A percentile compares a stretch with the other conserved stretches of the same genome.
phyloP scores from a whole-genome alignment of 2,113 vertebrate genomes.

The Monopterus albus region DNA sequence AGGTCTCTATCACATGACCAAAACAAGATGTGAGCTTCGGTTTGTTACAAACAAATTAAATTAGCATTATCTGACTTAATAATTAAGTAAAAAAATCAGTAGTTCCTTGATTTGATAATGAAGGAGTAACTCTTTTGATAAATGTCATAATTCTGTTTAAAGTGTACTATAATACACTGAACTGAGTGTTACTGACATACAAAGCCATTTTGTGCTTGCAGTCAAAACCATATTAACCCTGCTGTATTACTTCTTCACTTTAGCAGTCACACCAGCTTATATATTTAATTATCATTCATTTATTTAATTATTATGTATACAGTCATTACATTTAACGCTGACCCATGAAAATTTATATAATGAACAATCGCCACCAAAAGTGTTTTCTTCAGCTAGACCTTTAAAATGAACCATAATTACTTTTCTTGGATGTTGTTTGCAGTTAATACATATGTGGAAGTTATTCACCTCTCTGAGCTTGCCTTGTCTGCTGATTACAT shows the following conservation, averaged over 20 bases:
- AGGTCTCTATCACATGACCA: background rate
- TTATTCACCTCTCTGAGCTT: conserved; percentile 19
- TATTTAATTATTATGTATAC: too few species aligned
- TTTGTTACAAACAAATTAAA: background rate
- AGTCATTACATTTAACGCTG: too few species aligned
- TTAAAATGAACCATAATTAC: conserved; percentile 44
- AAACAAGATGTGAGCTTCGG: background rate
- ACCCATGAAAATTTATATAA: too few species aligned
- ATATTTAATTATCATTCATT: too few species aligned
- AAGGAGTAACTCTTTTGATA: background rate
- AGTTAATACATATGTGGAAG: conserved; percentile 45
- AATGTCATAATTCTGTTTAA: background rate
- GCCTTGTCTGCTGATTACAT: background rate
- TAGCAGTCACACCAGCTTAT: too few species aligned
- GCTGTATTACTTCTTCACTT: background rate
- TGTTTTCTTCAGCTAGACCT: conserved; percentile 20
- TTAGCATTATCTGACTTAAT: background rate
- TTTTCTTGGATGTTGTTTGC: conserved; percentile 43
- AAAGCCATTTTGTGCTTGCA: background rate
- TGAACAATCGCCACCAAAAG: too few species aligned
- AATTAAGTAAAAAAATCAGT: background rate
- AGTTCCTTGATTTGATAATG: conserved; percentile 6
- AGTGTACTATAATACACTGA: background rate
- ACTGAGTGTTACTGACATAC: conserved; percentile 4
- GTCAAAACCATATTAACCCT: background rate